These are phyloP conservation scores for Corydoras maculifer DNA, from an alignment of 2,113 vertebrate species.

Conservation along the genomic window DNA sequence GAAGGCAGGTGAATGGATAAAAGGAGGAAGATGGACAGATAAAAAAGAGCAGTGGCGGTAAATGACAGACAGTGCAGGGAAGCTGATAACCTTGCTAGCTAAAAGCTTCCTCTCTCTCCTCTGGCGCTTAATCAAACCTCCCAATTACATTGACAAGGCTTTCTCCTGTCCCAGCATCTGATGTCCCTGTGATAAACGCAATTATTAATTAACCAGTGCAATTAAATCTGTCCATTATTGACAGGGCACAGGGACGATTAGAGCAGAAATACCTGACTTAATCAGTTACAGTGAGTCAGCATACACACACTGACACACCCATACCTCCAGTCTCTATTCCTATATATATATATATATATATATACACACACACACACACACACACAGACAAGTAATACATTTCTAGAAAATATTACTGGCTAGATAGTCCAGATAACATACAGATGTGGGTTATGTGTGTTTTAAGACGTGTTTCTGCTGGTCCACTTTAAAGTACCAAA, in stretches of 20 bases:
- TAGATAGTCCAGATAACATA: too few species aligned
- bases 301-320: constrained; percentile 19
- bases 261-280: constrained; percentile 52
- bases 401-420: too few species aligned
- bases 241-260: constrained; percentile 56
- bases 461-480: too few species aligned
- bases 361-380: constrained; percentile 6
- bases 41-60: constrained; percentile 37
- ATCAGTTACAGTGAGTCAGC: constrained; percentile 48
- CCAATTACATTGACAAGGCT: constrained; percentile 65
- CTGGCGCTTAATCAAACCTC: constrained; percentile 60
- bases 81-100: constrained; percentile 70
- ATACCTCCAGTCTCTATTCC: constrained; percentile 6
- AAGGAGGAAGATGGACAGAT: constrained; percentile 13
- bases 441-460: too few species aligned
- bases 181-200: constrained; percentile 67
- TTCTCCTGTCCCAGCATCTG: constrained; percentile 51
- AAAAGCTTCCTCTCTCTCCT: constrained; percentile 64
- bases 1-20: constrained; percentile 20
- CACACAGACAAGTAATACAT: too few species aligned
- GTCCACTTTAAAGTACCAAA: too few species aligned
- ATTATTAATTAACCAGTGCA: constrained; percentile 73
- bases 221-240: constrained; percentile 68
- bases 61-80: constrained; percentile 60
- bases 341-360: too few species aligned